Base-by-base conservation (phyloP, 2,113 vertebrate species). In the Rynchops niger region DNA sequence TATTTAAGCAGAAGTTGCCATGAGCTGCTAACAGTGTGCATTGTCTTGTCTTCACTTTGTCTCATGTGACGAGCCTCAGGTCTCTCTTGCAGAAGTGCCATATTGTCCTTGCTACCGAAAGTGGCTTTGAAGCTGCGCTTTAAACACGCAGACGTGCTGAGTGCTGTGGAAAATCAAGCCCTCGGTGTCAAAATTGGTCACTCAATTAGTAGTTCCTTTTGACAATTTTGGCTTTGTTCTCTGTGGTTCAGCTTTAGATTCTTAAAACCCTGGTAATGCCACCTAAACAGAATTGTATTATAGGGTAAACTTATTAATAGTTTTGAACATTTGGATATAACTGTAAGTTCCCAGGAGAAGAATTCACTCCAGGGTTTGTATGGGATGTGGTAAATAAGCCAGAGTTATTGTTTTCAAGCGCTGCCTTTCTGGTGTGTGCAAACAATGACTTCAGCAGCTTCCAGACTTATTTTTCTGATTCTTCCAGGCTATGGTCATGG, bases 401-500 rank as follows among this genome's bases (percentile, higher is more conserved):
- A 61, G 82, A 95, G 95, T 96, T 97, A 97, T 97, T 97, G 96
- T 97, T 97, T 96, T 95, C 96, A 92, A 85, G 90, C 93, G 1
- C 96, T 97, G 96, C 95, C 87, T 96, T 96, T 97, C 95, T 97
- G 96, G 96, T 97, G 96, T 96, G 96, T 96, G 96, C 96, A 97
- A 97, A 97, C 96, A 97, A 97, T 97, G 96, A 96, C 96, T 97
- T 94, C 96, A 97, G 95, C 95, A 97, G 96, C 96, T 95, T 96
- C 95, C 95, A 97, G 96, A 93, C 94, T 97, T 97, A 95, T 97
- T 95, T 97, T 97, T 96, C 94, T 95, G 93, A 96, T 97, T 96
- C 96, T 96, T 97, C 92, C 88, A 96, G 67, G 65, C 92, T 92
- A 93, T 92, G 96, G 95, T 96, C 92, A 94, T 95, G 95, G 95